A percentile compares a stretch with the other conserved stretches of the same genome.
Conservation (phyloP, 2,888 invertebrate species). For the Mesoligia furuncula region DNA sequence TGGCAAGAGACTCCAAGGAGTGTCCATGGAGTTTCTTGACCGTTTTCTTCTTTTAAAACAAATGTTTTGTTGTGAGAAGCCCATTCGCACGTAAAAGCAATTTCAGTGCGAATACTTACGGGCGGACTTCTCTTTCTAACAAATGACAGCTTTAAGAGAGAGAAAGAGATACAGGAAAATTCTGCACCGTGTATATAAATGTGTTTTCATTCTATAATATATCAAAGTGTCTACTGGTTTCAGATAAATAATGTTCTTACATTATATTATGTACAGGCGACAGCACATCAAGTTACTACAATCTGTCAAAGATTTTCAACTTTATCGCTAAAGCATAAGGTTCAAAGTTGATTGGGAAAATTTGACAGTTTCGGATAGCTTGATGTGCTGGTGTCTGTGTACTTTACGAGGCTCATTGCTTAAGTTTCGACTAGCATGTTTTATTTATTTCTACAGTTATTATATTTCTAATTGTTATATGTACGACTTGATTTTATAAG, state of each 20-base stretch:
- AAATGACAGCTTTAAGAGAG: neutral
- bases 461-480: neutral
- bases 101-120: neutral
- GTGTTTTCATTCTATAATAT: neutral
- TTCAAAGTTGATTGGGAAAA: too few species aligned
- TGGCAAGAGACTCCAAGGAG: too few species aligned
- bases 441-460: slow-evolving; percentile 13
- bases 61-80: neutral
- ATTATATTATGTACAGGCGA: too few species aligned
- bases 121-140: neutral
- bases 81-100: neutral
- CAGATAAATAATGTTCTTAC: neutral
- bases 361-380: too few species aligned
- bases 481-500: slow-evolving; percentile 13
- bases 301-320: too few species aligned
- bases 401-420: neutral
- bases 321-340: too few species aligned
- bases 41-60: neutral
- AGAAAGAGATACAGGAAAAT: slow-evolving; percentile 3
- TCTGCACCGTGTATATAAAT: too few species aligned
- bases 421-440: neutral
- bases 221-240: neutral
- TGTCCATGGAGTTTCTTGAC: too few species aligned
- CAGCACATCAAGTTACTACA: too few species aligned
- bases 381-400: too few species aligned